Base-by-base conservation (phyloP, 2,888 invertebrate species). In the Cetonia aurata region DNA sequence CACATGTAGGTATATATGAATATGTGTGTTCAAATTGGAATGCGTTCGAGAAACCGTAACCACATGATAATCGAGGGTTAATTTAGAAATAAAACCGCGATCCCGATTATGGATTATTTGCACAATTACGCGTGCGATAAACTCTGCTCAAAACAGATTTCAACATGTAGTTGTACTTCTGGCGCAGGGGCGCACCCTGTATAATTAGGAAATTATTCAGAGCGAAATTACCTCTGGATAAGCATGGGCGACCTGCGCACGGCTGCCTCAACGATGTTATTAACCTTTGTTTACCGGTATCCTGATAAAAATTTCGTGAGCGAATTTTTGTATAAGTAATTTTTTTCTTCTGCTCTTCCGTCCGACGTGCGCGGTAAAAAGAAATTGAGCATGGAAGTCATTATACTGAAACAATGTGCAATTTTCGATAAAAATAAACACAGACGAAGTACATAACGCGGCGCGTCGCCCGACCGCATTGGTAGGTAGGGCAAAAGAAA, bases 121-220 rank as follows among this genome's bases (percentile, higher is more conserved):
- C 37, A 13, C 55, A 57, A 42, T 57, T 57, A 44, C 19, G 13
- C 10, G 42, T 57, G 42, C 42, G 57, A 19, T 57, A 42, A 57
- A 19, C 19, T 42, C 42, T 17, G 19, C 42, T 9, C 57, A 19
- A 15, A 13, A 42, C 41, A 57, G 44, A 57, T 57, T 57, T 42
- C 42, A 57, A 57, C 57, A 42, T 42, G 17, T 57, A 57, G 42
- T 57, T 57, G 57, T 41, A 17, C 42, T 57, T 65, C 17, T 37
- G 37, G 15, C 37, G 33, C 17, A 37, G 37, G 19, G 62, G 33
- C 62, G 50, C 62, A 65, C 62, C 62, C 62, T 50, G 50, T 65
- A 65, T 50, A 65, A 65, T 65, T 65, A 65, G 50, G 41, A 65
- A 62, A 62, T 62, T 62, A 62, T 62, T 62, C 62, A 62, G 62